Evolutionary conservation across 2,888 invertebrate species (phyloP), one percentile per base, ranked within the genome.

Genomic region (Pinctada fucata): DNA sequence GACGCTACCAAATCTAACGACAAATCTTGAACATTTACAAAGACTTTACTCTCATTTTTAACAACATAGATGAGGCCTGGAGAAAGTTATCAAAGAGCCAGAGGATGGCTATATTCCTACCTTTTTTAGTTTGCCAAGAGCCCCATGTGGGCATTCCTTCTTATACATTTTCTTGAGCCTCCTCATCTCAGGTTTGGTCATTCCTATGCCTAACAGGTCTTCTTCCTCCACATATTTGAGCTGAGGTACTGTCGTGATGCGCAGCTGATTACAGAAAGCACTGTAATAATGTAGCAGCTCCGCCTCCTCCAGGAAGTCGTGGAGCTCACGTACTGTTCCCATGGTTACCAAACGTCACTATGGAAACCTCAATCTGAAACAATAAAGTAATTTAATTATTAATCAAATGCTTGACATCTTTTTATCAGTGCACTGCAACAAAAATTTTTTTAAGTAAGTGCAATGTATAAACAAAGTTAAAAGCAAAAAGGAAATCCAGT

Each of bases 171-270:
- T 98, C 90, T 97, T 96, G 84, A 99, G 95, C 78, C 99, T 94
- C 80, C 99, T 95, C 94, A 98, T 97, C 93, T 99, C 99, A 49
- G 99, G 98, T 89, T 96, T 96, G 16, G 97, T 97, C 94, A 98
- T 95, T 16, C 99, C 99, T 89, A 99, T 96, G 87, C 96, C 96
- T 76, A 95, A 94, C 82, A 99, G 94, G 93, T 99, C 99, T 89
- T 97, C 97, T 89, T 97, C 97, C 64, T 96, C 96, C 71, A 98
- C 98, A 94, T 97, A 99, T 93, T 98, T 98, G 70, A 99, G 93
- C 83, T 92, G 92, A 5, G 90, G 86, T 3, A 92, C 88, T 50
- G 84, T 87, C 3, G 88, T 86, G 47, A 94, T 94, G 94, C 98
- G 98, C 88, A 99, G 94, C 91, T 97, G 96, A 91, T 96, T 96